Evolutionary conservation across 1,140 invertebrate species (phyloP), one percentile per base, ranked within the genome.

Genomic region (Lasaia peninsularis): DNA sequence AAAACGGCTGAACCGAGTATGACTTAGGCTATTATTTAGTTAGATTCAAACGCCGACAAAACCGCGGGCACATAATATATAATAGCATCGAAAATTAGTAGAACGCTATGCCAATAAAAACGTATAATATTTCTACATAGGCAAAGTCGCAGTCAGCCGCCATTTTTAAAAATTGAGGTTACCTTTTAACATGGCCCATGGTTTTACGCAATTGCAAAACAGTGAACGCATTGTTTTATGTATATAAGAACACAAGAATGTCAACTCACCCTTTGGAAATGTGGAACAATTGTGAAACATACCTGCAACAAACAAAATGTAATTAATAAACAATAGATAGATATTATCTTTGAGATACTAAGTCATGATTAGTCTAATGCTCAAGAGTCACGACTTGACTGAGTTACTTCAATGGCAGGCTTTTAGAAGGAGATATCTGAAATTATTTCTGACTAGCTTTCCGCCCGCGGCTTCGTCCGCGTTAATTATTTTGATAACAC

Each of bases 271-370:
- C 28, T 55, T 54, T 14, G 31, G 14, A 54, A 52, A 44, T 51
- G 12, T 52, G n/a, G 56, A 20, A 28, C 44, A 56, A 50, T 63
- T 63, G 53, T 52, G 60, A 57, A 71, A 80, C 78, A 54, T 79
- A 81, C 78, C 78, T 79, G 76, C 31, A 81, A 81, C 72, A 81
- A 78, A 71, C 55, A 73, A 73, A 75, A 67, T 71, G 59, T 66
- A 66, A 75, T 80, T 78, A 68, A 60, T 59, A 62, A 61, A 62
- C 48, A 68, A 68, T 62, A 52, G 58, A 51, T 35, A 53, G 61
- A 63, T 63, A 52, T 20, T 58, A 63, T 63, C 61, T 28, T 9
- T n/a, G 1, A 14, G 53, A 56, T 56, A 9, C 37, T 48, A 56
- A 48, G 53, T 28, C 44, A 56, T 32, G 53, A 56, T 56, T 32